Evolutionary conservation across 2,797 vertebrate species (phyloP).

Genomic region (Eulemur mongoz): DNA sequence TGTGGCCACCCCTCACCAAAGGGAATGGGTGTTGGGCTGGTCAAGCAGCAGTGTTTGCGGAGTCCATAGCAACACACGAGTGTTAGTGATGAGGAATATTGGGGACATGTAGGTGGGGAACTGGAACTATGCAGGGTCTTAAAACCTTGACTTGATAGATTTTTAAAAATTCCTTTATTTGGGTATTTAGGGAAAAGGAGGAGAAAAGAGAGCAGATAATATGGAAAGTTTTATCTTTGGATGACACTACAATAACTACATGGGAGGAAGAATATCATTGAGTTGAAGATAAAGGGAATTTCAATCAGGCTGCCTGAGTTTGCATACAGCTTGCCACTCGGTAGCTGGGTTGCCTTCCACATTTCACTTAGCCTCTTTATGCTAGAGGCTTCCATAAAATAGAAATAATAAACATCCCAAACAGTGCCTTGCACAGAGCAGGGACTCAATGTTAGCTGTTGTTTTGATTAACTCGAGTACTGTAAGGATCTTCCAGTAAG

Average conservation of each 20-base stretch:
- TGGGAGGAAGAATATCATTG: not conserved
- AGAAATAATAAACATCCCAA: not conserved
- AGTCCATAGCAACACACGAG: not conserved
- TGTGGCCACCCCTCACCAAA: not conserved
- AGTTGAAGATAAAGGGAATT: not conserved
- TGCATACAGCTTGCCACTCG: no score
- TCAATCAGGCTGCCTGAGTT: not conserved
- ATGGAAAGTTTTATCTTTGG: not conserved
- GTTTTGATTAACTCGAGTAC: not conserved
- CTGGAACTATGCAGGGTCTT: not conserved
- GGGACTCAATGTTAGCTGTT: not conserved
- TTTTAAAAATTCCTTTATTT: not conserved
- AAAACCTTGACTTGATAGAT: not conserved
- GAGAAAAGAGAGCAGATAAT: not conserved
- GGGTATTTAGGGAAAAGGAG: not conserved
- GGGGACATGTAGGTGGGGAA: rapidly evolving
- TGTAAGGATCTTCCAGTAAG: not conserved
- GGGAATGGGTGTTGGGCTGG: not conserved
- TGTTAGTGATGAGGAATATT: not conserved
- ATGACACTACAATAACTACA: not conserved
- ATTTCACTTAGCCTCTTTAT: not conserved
- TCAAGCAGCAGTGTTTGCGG: not conserved
- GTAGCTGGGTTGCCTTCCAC: rapidly evolving
- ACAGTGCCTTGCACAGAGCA: not conserved
- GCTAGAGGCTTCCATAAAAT: not conserved